Base-by-base conservation (phyloP, 2,888 invertebrate genomes). In the Orthosia gothica region DNA sequence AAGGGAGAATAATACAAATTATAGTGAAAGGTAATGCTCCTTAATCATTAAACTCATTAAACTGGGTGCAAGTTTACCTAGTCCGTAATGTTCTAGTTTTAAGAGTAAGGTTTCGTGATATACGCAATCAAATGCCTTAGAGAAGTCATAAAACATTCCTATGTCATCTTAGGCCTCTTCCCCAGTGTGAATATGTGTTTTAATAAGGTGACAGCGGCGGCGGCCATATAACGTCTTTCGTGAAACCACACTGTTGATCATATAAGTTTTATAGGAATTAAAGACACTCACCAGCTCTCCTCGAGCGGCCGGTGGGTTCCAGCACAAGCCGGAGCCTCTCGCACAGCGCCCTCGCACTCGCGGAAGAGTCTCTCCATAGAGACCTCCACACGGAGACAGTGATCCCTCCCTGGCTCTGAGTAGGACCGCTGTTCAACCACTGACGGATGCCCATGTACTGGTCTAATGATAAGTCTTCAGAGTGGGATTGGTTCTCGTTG, bases 241-340 rank as follows among this genome's bases (percentile, higher is more conserved):
- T 3, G 20, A 20, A 55, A 55, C 13, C 5, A 55, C 4, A 13
- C 23, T 23, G 54, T 23, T 20, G 23, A 50, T 11, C 9, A 54
- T 54, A 1, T 13, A 20, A 2, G 20, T 54, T 5, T 20, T 54
- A 20, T 54, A 5, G 3, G 5, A 12, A 3, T n/a, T 3, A 40
- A 55, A 20, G 2, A 12, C 20, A 85, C 90, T 84, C 47, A 96
- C 96, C 97, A 23, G 96, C 98, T 50, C 99, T 96, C 81, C 99
- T 97, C 0, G 99, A 98, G 0, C 99, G 98, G 88, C 99, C 98
- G 0, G 99, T 99, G 0, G 99, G 99, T 92, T 99, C 99, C 55
- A 99, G 94, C 61, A 99, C 98, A 0, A 99, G 97, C 62, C 99
- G 97, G 77, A 99, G 96, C 87, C 99, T 98, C 93, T 99, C 99